Conservation (phyloP, 2,797 vertebrate species). For the Cossypha polioptera region DNA sequence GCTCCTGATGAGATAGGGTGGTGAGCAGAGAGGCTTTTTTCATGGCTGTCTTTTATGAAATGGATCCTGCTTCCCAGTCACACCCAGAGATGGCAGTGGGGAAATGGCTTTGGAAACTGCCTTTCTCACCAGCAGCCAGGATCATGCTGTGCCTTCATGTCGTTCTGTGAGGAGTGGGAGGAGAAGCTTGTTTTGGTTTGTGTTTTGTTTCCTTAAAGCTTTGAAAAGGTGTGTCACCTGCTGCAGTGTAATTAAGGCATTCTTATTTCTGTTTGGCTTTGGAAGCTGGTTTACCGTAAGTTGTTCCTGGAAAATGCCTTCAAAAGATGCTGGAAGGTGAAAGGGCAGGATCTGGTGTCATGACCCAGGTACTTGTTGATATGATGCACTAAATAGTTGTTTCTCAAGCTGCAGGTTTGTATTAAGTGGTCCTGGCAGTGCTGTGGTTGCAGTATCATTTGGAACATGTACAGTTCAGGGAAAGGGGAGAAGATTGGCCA, state of each 20-base stretch:
- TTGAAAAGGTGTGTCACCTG: neutral
- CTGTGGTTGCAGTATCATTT: neutral
- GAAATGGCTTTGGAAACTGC: neutral
- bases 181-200: neutral
- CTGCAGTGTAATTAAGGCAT: neutral
- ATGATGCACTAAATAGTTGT: neutral
- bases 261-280: neutral
- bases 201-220: conserved; percentile 16
- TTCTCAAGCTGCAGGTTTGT: neutral
- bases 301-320: neutral
- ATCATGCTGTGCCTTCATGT: neutral
- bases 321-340: neutral
- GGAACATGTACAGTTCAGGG: neutral
- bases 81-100: neutral
- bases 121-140: neutral
- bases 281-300: neutral
- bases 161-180: neutral
- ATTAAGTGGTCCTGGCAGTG: neutral
- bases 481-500: neutral
- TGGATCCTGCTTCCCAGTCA: neutral
- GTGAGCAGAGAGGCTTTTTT: neutral
- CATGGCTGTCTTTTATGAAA: neutral
- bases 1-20: neutral
- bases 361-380: neutral
- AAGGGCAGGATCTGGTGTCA: neutral